A percentile compares a stretch with the other conserved stretches of the same genome.
Conservation (phyloP, 2,888 invertebrate genomes). For the Eucriotettix oculatus region DNA sequence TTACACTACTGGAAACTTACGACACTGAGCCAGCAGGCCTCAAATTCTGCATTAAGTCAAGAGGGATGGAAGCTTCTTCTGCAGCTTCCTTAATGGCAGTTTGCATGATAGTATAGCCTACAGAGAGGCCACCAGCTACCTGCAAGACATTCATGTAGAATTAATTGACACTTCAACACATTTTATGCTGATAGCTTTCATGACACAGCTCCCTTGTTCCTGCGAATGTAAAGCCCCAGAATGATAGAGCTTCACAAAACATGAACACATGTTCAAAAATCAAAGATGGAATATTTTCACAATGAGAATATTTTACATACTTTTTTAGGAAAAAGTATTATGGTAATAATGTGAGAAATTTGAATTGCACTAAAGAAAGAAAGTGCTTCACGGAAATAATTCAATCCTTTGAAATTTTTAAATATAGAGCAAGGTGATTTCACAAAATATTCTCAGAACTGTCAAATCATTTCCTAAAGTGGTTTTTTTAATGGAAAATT, state of each 20-base stretch:
- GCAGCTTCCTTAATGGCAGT: slow-evolving; percentile 86
- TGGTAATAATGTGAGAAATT: no score
- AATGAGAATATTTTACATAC: no score
- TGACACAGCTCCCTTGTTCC: neutral
- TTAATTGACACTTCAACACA: no score
- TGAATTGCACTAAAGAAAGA: no score
- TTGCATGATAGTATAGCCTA: slow-evolving; percentile 73
- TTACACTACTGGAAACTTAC: slow-evolving; percentile 27
- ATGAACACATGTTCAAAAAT: neutral
- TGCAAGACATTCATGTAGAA: slow-evolving; percentile 13
- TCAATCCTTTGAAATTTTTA: no score
- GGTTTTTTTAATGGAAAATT: no score
- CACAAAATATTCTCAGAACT: no score
- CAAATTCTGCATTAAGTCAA: slow-evolving; percentile 56
- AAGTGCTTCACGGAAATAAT: no score
- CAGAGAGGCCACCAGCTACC: slow-evolving; percentile 78
- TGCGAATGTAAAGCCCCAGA: neutral
- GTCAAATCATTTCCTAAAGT: no score
- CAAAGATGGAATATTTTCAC: neutral
- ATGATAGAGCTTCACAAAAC: neutral
- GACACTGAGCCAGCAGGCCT: slow-evolving; percentile 68
- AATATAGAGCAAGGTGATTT: no score
- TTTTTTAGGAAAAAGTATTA: no score
- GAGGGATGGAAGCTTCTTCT: slow-evolving; percentile 83
- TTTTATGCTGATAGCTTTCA: no score